Evolutionary conservation across 2,888 invertebrate genomes (phyloP).

Genomic region (Dicranocentrus wangi): DNA sequence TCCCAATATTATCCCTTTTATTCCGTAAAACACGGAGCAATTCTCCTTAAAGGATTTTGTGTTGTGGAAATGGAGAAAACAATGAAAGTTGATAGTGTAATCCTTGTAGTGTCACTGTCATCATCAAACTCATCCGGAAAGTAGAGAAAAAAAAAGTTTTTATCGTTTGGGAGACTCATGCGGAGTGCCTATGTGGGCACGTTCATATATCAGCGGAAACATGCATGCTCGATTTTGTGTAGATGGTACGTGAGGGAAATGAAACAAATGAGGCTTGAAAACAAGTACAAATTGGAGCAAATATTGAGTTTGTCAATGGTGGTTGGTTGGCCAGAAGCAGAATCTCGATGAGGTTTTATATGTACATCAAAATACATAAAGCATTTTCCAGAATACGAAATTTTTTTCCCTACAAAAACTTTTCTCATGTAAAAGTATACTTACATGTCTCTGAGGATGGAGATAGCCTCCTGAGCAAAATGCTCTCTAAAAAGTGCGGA

Average conservation of each 20-base stretch:
- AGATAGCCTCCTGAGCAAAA: not conserved
- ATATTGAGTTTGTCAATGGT: slow-evolving; percentile 61
- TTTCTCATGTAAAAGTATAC: not conserved
- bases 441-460: not conserved
- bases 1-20: slow-evolving; percentile 35
- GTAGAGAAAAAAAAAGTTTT: slow-evolving; percentile 9
- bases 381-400: not conserved
- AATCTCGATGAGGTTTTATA: not conserved
- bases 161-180: not conserved
- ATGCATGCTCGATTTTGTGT: slow-evolving; percentile 63
- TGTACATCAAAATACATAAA: not conserved
- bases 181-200: not conserved
- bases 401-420: slow-evolving; percentile 1
- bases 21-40: slow-evolving; percentile 12
- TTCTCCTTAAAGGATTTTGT: slow-evolving; percentile 14
- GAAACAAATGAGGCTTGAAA: slow-evolving; percentile 62
- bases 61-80: not conserved
- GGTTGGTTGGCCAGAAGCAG: slow-evolving; percentile 53
- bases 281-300: slow-evolving; percentile 68
- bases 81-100: slow-evolving; percentile 11
- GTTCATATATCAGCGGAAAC: slow-evolving; percentile 43
- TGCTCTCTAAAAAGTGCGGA: not conserved
- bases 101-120: not conserved
- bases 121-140: slow-evolving; percentile 16
- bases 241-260: slow-evolving; percentile 64